Evolutionary conservation across 2,888 invertebrate species (phyloP).

Genomic region (Synergus umbraculus): DNA sequence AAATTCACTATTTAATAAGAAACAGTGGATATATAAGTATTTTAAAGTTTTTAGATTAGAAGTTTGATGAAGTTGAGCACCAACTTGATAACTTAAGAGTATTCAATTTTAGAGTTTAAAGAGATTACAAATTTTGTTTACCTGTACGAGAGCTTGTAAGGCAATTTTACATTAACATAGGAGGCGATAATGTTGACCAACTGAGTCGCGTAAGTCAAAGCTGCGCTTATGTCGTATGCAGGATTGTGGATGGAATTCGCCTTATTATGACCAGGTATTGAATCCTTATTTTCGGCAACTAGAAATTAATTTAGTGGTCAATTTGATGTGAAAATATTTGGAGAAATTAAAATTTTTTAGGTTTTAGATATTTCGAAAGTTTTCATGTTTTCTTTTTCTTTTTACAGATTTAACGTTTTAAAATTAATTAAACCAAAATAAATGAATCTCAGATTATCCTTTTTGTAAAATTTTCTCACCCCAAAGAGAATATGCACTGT

Average conservation of each 20-base stretch:
- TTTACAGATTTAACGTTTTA: too few species aligned
- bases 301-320: not conserved
- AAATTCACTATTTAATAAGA: conserved; percentile 84
- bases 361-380: too few species aligned
- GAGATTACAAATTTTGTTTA: conserved; percentile 64
- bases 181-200: conserved; percentile 89
- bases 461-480: conserved; percentile 78
- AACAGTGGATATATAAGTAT: not conserved
- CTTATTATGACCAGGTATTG: conserved; percentile 78
- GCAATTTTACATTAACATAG: conserved; percentile 89
- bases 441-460: too few species aligned
- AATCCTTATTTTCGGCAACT: conserved; percentile 81
- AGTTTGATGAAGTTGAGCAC: too few species aligned
- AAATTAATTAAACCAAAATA: too few species aligned
- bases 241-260: conserved; percentile 82
- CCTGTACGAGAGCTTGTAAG: conserved; percentile 86
- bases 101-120: too few species aligned
- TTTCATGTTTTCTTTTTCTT: too few species aligned
- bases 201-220: conserved; percentile 90
- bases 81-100: too few species aligned
- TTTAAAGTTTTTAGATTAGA: not conserved
- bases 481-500: conserved; percentile 88
- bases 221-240: conserved; percentile 87
- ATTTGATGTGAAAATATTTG: conserved; percentile 33
- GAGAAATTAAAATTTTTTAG: too few species aligned